Base-by-base conservation (phyloP, 2,113 vertebrate species). In the Pyxicephalus adspersus region DNA sequence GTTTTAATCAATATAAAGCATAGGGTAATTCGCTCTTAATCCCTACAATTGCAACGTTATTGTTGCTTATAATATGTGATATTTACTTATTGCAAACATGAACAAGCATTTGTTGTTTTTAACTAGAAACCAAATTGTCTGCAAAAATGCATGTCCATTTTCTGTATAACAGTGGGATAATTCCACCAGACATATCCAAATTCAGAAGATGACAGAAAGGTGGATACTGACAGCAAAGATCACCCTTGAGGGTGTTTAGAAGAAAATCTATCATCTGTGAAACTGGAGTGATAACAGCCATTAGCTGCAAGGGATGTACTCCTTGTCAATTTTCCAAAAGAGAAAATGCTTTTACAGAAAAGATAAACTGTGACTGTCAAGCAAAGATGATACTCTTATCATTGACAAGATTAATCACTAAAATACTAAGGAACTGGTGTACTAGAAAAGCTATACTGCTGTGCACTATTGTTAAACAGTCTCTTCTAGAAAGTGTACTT, bases 211-310 rank as follows among this genome's bases (percentile, higher is more conserved):
- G 64, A 83, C 22, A 84, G 83, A 28, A 84, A 83, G 78, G 83
- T 66, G 85, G 83, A 65, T 17, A 80, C 31, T 84, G 77, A 85
- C 80, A 89, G 76, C 80, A 85, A 88, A 86, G 76, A 83, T 86
- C 83, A 83, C 73, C 80, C 83, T 83, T 79, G 85, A 90, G 85
- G 51, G 80, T 89, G 84, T 88, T 89, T 87, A 86, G 73, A 88
- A 83, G 79, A 85, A 90, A 86, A 91, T 86, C 81, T 87, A 85
- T 88, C 86, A 87, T 86, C 67, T 85, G 45, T 90, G 88, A 88
- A 90, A 77, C 84, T 83, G 63, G 84, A 86, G 70, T 82, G 25
- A 86, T 89, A 90, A 86, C 55, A 89, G n/a, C 60, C 73, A 87
- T 90, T 90, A 90, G 70, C 66, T 88, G 85, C 22, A 65, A 85